Base-by-base conservation (phyloP, 2,888 invertebrate genomes). In the Cephus rjabovi region DNA sequence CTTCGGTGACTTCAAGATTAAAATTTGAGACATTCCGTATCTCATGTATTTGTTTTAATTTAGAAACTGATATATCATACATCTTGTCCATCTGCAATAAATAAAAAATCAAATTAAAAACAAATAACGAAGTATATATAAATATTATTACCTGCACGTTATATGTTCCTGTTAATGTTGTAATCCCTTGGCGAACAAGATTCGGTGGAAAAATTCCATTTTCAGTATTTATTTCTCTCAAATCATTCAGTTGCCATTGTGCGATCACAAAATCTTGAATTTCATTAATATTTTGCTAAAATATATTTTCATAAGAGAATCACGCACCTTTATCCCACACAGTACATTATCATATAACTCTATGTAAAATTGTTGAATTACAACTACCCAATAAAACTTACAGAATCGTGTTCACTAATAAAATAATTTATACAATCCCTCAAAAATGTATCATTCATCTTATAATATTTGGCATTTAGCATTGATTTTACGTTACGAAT, bases 171-270 rank as follows among this genome's bases (percentile, higher is more conserved):
- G 90, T 91, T 1, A 95, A 87, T 1, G 92, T 88, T 0, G 92
- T 92, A 84, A 92, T 93, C 71, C 90, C 90, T 79, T 93, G 91
- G 23, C 89, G 86, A 1, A 89, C 90, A 34, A 96, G 88, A 87
- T 94, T 93, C 3, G 87, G 88, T 0, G 96, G 96, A 71, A 96
- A 89, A 75, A 93, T 94, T 0, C 94, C 93, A 0, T 93, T 93
- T 81, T 94, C 94, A 81, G 88, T 88, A 79, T 86, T 89, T 74
- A 95, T 93, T 30, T 95, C 94, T 77, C 94, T 92, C 75, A 96
- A 89, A 88, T 96, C 95, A 83, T 94, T 93, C 6, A 95, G 88
- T 74, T 94, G 89, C 95, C 95, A 96, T 86, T 96, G 96, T 79
- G 94, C 93, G 83, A 93, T 94, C 0, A 94, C 95, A 87, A 93